Conservation (phyloP, 2,888 invertebrate species). For the Agriotes lineatus region DNA sequence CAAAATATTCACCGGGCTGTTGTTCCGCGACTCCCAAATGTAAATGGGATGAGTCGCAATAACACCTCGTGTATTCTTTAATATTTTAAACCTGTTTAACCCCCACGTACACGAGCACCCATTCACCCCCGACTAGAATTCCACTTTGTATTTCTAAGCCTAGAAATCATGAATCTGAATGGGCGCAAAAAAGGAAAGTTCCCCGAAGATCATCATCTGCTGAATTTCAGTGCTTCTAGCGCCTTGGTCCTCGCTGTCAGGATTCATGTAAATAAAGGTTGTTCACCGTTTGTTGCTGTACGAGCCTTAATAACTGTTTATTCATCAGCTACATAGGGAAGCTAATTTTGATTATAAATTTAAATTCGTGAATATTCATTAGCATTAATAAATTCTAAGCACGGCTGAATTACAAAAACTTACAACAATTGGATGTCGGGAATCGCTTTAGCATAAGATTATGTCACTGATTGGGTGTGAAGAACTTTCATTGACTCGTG, state of each 20-base stretch:
- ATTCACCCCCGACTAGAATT: too few relatives aligned
- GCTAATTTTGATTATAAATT: not conserved
- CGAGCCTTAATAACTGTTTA: too few relatives aligned
- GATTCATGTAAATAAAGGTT: too few relatives aligned
- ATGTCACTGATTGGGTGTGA: slow-evolving; percentile 1
- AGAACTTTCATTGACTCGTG: too few relatives aligned
- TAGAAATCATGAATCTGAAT: too few relatives aligned
- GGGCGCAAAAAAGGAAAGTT: too few relatives aligned
- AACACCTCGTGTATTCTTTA: slow-evolving; percentile 7
- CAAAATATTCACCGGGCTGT: not conserved
- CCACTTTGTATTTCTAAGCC: too few relatives aligned
- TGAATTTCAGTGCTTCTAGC: too few relatives aligned
- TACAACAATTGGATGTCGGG: slow-evolving; percentile 1
- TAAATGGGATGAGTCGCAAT: slow-evolving; percentile 2
- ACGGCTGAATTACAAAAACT: not conserved
- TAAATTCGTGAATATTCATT: not conserved
- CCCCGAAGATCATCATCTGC: too few relatives aligned
- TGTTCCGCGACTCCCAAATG: not conserved
- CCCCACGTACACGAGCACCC: too few relatives aligned
- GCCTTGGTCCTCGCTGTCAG: too few relatives aligned
- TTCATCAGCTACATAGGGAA: not conserved
- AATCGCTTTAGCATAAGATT: not conserved
- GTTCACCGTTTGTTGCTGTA: too few relatives aligned
- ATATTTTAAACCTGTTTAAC: not conserved
- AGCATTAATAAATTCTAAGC: not conserved